phyloP scores from a whole-genome alignment of 2,888 invertebrate genomes.

The Alloscopus bannaensis region DNA sequence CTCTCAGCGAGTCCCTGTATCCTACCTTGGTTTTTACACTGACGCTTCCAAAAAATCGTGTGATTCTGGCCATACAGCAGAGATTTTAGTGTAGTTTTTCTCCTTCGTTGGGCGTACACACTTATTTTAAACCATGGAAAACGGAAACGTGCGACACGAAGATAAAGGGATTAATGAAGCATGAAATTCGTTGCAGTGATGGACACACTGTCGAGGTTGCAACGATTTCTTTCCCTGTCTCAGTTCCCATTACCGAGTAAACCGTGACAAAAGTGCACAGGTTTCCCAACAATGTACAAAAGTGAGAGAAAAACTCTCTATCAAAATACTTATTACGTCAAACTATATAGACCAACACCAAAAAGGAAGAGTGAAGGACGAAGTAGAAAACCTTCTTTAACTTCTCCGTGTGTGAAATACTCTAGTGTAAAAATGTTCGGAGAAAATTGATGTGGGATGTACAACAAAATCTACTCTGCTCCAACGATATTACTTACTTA shows the following conservation, averaged over 20 bases:
- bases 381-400: background rate
- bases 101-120: too few species aligned
- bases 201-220: conserved; percentile 33
- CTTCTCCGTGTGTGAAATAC: background rate
- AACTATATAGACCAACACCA: background rate
- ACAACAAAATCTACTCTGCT: background rate
- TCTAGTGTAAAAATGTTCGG: background rate
- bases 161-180: conserved; percentile 63
- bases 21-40: too few species aligned
- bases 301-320: background rate
- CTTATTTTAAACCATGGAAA: too few species aligned
- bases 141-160: conserved; percentile 35
- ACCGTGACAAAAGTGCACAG: background rate
- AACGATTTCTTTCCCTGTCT: conserved; percentile 32
- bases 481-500: background rate
- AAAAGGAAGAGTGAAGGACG: background rate
- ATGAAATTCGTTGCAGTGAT: conserved; percentile 55
- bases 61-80: too few species aligned
- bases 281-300: background rate
- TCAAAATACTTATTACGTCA: background rate
- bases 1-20: too few species aligned
- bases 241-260: conserved; percentile 33
- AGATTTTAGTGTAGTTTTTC: too few species aligned
- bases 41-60: too few species aligned
- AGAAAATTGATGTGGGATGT: background rate